Evolutionary conservation across 1,140 invertebrate species (phyloP).

Genomic region (Antheraea pernyi): DNA sequence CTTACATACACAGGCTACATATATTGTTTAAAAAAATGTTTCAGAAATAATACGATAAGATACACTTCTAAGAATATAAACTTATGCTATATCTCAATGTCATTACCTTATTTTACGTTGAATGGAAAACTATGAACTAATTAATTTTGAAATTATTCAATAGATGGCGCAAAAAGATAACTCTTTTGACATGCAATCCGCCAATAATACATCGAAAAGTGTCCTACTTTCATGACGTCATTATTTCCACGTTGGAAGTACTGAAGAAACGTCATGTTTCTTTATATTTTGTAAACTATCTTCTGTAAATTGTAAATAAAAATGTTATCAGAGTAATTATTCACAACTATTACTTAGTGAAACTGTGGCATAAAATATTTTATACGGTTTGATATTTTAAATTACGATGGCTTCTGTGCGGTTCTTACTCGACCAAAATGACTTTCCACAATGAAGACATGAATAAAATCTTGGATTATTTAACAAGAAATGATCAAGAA

Average conservation of each 20-base stretch:
- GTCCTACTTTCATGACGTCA: slow-evolving; percentile 75
- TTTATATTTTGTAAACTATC: slow-evolving; percentile 56
- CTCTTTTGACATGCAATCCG: slow-evolving; percentile 44
- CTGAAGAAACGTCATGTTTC: slow-evolving; percentile 64
- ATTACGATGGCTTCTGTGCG: slow-evolving; percentile 37
- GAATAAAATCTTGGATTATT: slow-evolving; percentile 60
- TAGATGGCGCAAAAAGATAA: slow-evolving; percentile 45
- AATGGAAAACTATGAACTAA: not conserved
- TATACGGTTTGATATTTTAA: slow-evolving; percentile 6
- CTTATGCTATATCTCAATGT: not conserved
- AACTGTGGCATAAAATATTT: slow-evolving; percentile 17
- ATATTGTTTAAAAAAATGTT: too few relatives aligned
- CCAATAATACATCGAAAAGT: slow-evolving; percentile 71
- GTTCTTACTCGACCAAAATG: slow-evolving; percentile 47
- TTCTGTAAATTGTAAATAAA: slow-evolving; percentile 32
- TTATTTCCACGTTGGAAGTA: slow-evolving; percentile 79
- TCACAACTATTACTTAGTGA: slow-evolving; percentile 28
- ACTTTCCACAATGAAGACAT: slow-evolving; percentile 62
- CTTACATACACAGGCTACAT: too few relatives aligned
- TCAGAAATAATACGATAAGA: not conserved
- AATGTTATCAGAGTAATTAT: slow-evolving; percentile 29
- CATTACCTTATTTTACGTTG: not conserved
- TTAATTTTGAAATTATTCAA: slow-evolving; percentile 11
- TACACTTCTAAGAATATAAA: not conserved
- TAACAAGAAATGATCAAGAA: slow-evolving; percentile 55